Conservation (phyloP, 2,888 invertebrate genomes). For the Leptinotarsa peninsularis region DNA sequence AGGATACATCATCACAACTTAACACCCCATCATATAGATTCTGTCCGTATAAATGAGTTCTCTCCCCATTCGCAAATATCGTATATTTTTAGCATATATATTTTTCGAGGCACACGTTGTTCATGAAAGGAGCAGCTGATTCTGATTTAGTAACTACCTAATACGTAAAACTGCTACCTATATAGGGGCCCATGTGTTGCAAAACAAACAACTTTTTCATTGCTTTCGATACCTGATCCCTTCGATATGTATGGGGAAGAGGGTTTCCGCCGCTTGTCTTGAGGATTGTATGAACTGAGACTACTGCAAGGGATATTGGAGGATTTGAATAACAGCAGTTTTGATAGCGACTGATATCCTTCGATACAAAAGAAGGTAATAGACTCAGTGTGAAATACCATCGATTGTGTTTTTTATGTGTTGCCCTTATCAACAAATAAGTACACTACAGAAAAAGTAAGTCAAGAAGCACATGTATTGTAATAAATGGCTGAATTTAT, state of each 20-base stretch:
- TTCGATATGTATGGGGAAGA: constrained; percentile 27
- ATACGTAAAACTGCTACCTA: constrained; percentile 46
- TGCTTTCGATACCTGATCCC: constrained; percentile 57
- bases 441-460: no score
- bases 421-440: no score
- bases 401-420: not conserved
- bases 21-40: constrained; percentile 39
- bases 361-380: not conserved
- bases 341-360: constrained; percentile 4
- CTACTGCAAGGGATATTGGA: not conserved
- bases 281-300: constrained; percentile 17
- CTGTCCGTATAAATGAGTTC: constrained; percentile 39
- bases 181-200: constrained; percentile 55
- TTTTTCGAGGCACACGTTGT: constrained; percentile 52
- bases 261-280: constrained; percentile 8
- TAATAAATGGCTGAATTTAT: no score
- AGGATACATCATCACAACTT: constrained; percentile 17
- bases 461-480: no score
- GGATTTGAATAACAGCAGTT: constrained; percentile 17
- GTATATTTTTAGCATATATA: constrained; percentile 49
- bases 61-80: constrained; percentile 49
- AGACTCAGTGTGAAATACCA: not conserved
- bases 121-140: constrained; percentile 57
- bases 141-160: constrained; percentile 53
- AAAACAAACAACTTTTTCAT: constrained; percentile 59